Percentiles rank a stretch among this genome's conserved stretches.
phyloP scores from a whole-genome alignment of 2,113 vertebrate genomes.

The Laticauda colubrina region DNA sequence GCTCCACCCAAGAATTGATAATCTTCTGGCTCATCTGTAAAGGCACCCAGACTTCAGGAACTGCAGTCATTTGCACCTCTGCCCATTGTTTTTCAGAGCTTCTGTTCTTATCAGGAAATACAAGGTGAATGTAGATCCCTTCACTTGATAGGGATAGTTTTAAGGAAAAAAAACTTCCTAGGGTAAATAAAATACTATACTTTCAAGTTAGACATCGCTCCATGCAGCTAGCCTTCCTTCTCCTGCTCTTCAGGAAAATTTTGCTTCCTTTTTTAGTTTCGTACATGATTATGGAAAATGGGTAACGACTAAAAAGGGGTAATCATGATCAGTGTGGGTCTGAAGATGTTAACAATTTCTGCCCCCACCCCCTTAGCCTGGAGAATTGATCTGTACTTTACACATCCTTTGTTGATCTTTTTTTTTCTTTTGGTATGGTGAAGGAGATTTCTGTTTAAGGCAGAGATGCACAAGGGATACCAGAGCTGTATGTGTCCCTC shows the following conservation, averaged over 20 bases:
- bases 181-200: neutral
- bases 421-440: neutral
- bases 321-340: neutral
- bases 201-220: neutral
- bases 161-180: neutral
- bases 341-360: neutral
- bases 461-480: neutral
- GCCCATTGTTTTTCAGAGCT: neutral
- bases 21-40: neutral
- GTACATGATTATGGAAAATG: neutral
- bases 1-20: neutral
- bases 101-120: neutral
- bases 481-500: neutral
- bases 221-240: neutral
- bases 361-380: neutral
- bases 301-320: neutral
- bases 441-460: neutral
- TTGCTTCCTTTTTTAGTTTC: neutral
- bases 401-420: neutral
- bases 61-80: neutral
- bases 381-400: neutral
- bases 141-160: neutral
- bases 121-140: neutral
- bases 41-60: neutral
- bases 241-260: neutral